Conservation (phyloP, 2,797 vertebrate species). For the Ptychobarbus kaznakovi region DNA sequence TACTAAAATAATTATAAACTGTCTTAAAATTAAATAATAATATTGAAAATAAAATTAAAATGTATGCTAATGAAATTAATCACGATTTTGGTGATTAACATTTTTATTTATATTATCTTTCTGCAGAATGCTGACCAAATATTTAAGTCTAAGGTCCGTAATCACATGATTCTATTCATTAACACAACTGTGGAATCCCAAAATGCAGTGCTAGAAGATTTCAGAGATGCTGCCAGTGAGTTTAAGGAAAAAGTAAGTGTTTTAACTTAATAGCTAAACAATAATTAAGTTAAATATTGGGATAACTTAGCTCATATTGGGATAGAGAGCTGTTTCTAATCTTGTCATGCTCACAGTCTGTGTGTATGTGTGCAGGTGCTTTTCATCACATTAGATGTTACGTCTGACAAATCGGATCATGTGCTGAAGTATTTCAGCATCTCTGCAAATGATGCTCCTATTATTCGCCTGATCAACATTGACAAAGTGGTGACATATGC, state of each 20-base stretch:
- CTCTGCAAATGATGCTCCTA: slow-evolving; percentile 73
- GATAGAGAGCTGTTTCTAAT: background rate
- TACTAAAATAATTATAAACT: background rate
- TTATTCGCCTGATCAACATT: slow-evolving; percentile 82
- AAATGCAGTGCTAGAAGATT: slow-evolving; percentile 66
- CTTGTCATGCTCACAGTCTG: background rate
- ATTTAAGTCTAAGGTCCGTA: slow-evolving; percentile 80
- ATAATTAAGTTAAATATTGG: background rate
- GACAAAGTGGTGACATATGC: slow-evolving; percentile 82
- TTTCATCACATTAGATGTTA: slow-evolving; percentile 84
- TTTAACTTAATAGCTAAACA: background rate
- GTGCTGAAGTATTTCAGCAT: slow-evolving; percentile 88
- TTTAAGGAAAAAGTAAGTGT: slow-evolving; percentile 85
- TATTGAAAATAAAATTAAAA: too few species aligned
- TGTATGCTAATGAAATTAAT: background rate
- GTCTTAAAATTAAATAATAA: background rate
- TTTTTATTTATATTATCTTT: slow-evolving; percentile 22
- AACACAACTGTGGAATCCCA: slow-evolving; percentile 80
- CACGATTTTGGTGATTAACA: background rate
- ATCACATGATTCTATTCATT: slow-evolving; percentile 89
- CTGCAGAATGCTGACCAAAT: slow-evolving; percentile 82
- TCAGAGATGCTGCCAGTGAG: slow-evolving; percentile 69
- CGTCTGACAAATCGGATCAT: slow-evolving; percentile 48
- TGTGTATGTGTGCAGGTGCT: slow-evolving; percentile 78
- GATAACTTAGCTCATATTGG: background rate